phyloP scores from a whole-genome alignment of 2,888 invertebrate genomes.

The Xanthorhoe designata region DNA sequence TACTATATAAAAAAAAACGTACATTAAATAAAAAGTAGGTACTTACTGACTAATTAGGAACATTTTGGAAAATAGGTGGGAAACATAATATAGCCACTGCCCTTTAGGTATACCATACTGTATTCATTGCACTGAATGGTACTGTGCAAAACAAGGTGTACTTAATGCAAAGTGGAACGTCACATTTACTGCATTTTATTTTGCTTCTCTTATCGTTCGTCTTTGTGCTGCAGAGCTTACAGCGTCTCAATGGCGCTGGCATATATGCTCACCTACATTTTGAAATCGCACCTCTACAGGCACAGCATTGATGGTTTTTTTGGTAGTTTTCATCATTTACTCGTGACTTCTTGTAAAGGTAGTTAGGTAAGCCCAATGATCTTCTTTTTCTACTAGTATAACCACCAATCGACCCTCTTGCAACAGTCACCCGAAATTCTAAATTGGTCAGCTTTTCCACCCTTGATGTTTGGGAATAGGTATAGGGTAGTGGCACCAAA shows the following conservation, averaged over 20 bases:
- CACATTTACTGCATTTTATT: constrained; percentile 34
- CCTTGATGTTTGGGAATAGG: neutral
- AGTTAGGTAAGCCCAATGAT: no score
- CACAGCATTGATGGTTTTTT: no score
- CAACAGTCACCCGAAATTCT: constrained; percentile 43
- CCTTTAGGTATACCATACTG: constrained; percentile 15
- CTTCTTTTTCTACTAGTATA: constrained; percentile 39
- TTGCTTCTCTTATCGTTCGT: constrained; percentile 32
- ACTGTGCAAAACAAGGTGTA: constrained; percentile 35
- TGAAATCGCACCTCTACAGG: no score
- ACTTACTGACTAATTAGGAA: neutral
- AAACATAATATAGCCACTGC: constrained; percentile 16
- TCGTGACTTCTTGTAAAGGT: no score
- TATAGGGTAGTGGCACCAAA: no score
- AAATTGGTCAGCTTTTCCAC: constrained; percentile 39
- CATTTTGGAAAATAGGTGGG: constrained; percentile 19
- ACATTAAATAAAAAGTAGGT: no score
- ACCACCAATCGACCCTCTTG: constrained; percentile 39
- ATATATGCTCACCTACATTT: constrained; percentile 20
- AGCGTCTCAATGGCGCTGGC: constrained; percentile 27
- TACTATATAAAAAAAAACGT: no score
- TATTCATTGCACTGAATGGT: constrained; percentile 15
- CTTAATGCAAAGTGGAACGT: constrained; percentile 36
- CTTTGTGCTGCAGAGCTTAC: constrained; percentile 35
- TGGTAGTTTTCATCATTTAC: constrained; percentile 5